Percentiles rank a stretch among this genome's conserved stretches.
Conservation (phyloP, 2,113 vertebrate species). For the Tricholaema leucomelas region DNA sequence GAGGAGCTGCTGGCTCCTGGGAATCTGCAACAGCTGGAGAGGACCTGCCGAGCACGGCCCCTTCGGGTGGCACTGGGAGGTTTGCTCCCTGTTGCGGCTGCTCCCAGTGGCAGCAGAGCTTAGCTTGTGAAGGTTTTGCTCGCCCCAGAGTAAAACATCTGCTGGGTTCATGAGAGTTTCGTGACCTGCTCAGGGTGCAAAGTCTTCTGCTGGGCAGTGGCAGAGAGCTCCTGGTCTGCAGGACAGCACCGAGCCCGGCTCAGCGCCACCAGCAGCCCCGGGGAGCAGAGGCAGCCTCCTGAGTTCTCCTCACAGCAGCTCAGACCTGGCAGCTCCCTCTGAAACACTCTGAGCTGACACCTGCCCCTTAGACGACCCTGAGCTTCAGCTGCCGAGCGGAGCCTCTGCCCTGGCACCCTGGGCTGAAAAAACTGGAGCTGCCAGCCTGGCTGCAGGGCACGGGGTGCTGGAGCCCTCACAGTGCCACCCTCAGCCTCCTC, state of each 20-base stretch:
- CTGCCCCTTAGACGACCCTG: neutral
- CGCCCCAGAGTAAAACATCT: neutral
- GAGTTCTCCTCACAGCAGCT: neutral
- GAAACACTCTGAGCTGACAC: neutral
- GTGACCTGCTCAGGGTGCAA: neutral
- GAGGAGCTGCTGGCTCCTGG: neutral
- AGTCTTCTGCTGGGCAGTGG: neutral
- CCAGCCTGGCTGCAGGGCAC: neutral
- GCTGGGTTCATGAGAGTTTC: slow-evolving; percentile 47
- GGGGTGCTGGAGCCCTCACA: neutral
- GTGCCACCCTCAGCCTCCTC: neutral
- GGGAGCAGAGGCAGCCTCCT: neutral
- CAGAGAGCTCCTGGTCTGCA: neutral
- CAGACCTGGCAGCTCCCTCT: neutral
- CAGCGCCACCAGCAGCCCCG: accelerated
- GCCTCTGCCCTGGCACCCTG: neutral
- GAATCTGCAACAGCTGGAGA: neutral
- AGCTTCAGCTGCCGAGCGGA: neutral
- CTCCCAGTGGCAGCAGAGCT: neutral
- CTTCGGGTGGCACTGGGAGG: neutral
- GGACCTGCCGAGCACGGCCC: neutral
- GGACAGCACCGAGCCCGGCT: neutral
- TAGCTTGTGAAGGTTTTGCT: neutral
- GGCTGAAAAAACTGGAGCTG: neutral
- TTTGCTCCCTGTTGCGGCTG: neutral